Evolutionary conservation across 2,888 invertebrate genomes (phyloP), one percentile per base, ranked within the genome.

Genomic region (Blera fallax): DNA sequence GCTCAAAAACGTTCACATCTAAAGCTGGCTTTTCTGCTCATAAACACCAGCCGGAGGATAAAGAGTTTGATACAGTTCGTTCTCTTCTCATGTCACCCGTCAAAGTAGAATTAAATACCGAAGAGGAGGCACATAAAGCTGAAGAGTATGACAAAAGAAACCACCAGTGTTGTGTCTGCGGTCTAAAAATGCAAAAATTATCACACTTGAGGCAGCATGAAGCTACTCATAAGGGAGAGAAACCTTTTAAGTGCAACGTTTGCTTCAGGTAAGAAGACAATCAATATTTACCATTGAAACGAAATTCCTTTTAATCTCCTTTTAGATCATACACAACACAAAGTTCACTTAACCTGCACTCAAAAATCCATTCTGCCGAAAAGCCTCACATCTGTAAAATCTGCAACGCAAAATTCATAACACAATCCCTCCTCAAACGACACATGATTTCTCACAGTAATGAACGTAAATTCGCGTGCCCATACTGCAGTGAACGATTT

Each of bases 211-310:
- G 64, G 10, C 87, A 88, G n/a, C 88, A 88, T 52, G 88, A 88
- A 48, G 67, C 67, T 1, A 84, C 72, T 5, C 72, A 88, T 81
- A 79, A 65, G 0, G 87, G 82, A 4, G 54, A 69, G n/a, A 89
- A 88, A 73, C 72, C 72, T 1, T 87, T 80, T 73, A 78, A 88
- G 64, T 90, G 90, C 56, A 11, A n/a, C 4, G 80, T 85, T 29
- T 90, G 90, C 48, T 62, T 80, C 7, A 85, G 88, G 89, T 89
- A 79, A 79, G 37, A 10, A 4, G 1, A 32, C 3, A 14, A 8
- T 45, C 2, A 18, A 37, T 69, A 40, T 45, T 16, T 14, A 0
- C 16, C 1, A 8, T 11, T 2, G 2, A 8, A 8, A 48, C 10
- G 3, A 29, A 5, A 0, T 8, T 18, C 10, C 11, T 24, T 40